Conservation (phyloP, 2,113 vertebrate species). For the Agapornis roseicollis region DNA sequence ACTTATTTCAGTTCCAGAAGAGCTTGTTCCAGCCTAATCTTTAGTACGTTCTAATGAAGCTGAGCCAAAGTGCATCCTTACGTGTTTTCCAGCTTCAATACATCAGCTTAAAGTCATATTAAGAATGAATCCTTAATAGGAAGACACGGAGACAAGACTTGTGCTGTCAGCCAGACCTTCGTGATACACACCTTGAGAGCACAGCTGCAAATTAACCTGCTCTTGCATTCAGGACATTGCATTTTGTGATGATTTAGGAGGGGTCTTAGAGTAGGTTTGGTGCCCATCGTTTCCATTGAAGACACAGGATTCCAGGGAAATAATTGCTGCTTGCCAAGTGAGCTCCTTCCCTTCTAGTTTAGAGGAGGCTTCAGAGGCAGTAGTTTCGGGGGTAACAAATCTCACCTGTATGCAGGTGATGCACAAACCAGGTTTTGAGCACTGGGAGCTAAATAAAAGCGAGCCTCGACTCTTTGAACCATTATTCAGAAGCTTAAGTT, state of each 20-base stretch:
- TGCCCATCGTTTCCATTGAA: background rate
- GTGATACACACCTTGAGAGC: background rate
- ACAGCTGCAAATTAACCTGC: background rate
- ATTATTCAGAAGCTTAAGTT: slow-evolving; percentile 20
- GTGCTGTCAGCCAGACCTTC: background rate
- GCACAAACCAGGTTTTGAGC: background rate
- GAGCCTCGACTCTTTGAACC: background rate
- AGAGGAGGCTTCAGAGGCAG: background rate
- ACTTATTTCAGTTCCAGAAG: background rate
- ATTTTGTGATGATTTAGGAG: background rate
- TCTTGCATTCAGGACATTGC: background rate
- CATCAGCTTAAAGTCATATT: background rate
- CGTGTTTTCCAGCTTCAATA: background rate
- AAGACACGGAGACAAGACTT: background rate
- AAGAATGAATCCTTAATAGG: background rate
- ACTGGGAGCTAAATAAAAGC: background rate
- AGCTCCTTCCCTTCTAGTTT: background rate
- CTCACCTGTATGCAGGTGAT: background rate
- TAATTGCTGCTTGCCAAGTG: background rate
- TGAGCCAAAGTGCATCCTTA: background rate
- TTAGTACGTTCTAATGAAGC: background rate
- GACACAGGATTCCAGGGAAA: background rate
- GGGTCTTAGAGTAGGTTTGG: background rate
- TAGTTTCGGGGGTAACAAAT: background rate
- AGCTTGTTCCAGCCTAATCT: background rate